These are phyloP conservation scores for Aurelia aurita DNA, from an alignment of 30 jellyfish, hydroid and myxozoan species.

Conservation along the genomic window DNA sequence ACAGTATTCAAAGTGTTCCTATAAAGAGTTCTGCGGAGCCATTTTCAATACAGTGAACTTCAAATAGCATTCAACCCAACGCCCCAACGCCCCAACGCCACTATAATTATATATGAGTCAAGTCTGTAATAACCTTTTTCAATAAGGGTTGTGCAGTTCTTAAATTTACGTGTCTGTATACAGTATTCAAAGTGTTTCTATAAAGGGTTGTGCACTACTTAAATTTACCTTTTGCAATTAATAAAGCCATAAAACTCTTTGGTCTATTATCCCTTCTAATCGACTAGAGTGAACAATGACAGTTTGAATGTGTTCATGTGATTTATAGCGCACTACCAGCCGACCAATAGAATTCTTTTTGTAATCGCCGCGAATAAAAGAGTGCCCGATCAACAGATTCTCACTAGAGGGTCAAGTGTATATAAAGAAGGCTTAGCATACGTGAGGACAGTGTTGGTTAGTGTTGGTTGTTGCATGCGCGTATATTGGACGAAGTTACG, in stretches of 20 bases:
- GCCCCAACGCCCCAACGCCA: no score
- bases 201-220: background rate
- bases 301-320: conserved; percentile 17
- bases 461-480: no score
- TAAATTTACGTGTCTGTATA: no score
- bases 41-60: no score
- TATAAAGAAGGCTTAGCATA: conserved; percentile 4
- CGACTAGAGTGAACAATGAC: background rate
- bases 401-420: conserved; percentile 37
- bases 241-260: background rate
- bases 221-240: background rate
- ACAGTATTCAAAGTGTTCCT: no score
- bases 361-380: conserved; percentile 5
- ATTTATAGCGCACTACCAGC: conserved; percentile 7
- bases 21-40: no score
- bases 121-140: no score
- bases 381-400: background rate
- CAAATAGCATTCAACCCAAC: no score
- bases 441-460: background rate
- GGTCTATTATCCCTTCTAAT: conserved; percentile 3
- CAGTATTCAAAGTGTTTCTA: no score
- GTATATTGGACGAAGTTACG: no score
- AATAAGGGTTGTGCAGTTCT: no score
- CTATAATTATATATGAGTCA: no score
- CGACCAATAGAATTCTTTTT: conserved; percentile 29